Percentiles rank a stretch among this genome's conserved stretches.
Evolutionary conservation across 2,113 vertebrate species (phyloP).

Genomic region (Butastur rufipennis): DNA sequence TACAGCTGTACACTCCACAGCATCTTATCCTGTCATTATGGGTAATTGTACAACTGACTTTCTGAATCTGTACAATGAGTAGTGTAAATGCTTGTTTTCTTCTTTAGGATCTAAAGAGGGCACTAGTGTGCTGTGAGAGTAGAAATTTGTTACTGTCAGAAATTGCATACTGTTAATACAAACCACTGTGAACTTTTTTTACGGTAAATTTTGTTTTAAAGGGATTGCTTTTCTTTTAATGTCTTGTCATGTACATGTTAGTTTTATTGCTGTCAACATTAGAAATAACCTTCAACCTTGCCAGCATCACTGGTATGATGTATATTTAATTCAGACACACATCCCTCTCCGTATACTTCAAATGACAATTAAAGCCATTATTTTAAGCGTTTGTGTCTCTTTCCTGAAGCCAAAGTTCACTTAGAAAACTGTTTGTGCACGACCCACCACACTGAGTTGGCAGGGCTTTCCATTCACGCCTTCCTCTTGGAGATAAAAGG

Average conservation of each 20-base stretch:
- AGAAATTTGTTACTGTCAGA: constrained; percentile 67
- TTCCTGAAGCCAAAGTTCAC: constrained; percentile 77
- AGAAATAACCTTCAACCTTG: constrained; percentile 57
- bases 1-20: constrained; percentile 81
- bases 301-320: constrained; percentile 73
- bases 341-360: constrained; percentile 52
- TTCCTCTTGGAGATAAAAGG: constrained; percentile 43
- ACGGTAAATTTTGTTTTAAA: constrained; percentile 72
- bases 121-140: constrained; percentile 72
- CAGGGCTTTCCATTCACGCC: background rate
- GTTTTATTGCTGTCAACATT: constrained; percentile 69
- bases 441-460: background rate
- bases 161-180: constrained; percentile 73
- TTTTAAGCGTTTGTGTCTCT: constrained; percentile 76
- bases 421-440: constrained; percentile 13
- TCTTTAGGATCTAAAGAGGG: constrained; percentile 74
- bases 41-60: constrained; percentile 44
- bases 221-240: constrained; percentile 72
- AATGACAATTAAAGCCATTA: constrained; percentile 79
- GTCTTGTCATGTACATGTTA: constrained; percentile 66
- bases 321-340: constrained; percentile 78
- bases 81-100: constrained; percentile 71
- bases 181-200: constrained; percentile 83
- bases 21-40: constrained; percentile 67
- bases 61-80: constrained; percentile 42